Evolutionary conservation across 2,113 vertebrate genomes (phyloP).

Genomic region (Passer montanus): DNA sequence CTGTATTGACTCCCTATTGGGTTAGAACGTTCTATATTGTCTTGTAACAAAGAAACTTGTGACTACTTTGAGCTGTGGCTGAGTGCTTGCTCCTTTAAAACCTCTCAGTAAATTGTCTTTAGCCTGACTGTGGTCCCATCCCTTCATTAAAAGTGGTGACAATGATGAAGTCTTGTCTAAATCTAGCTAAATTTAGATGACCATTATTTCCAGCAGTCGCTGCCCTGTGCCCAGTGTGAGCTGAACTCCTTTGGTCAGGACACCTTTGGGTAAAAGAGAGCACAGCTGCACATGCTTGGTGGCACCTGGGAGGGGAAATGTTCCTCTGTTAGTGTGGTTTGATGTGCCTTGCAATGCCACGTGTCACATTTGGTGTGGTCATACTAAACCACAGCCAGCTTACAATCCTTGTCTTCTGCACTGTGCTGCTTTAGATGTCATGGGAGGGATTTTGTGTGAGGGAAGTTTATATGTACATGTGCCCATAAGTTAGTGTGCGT

Average conservation of each 20-base stretch:
- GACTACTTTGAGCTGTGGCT: not conserved
- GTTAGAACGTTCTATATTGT: not conserved
- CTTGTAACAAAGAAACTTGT: not conserved
- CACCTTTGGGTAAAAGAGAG: not conserved
- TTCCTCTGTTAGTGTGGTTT: not conserved
- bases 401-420: not conserved
- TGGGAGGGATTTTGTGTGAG: not conserved
- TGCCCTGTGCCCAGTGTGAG: not conserved
- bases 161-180: not conserved
- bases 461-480: fast-evolving
- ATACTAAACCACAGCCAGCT: not conserved
- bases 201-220: not conserved
- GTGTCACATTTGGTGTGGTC: not conserved
- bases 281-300: not conserved
- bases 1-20: not conserved
- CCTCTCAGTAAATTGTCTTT: not conserved
- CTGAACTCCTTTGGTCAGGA: not conserved
- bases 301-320: not conserved
- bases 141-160: not conserved
- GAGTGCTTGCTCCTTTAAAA: not conserved
- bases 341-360: not conserved
- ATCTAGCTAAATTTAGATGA: not conserved
- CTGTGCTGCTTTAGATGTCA: not conserved
- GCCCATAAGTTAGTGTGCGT: not conserved
- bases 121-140: not conserved